phyloP scores from a whole-genome alignment of 2,797 vertebrate genomes.

The Eleutherodactylus coqui region DNA sequence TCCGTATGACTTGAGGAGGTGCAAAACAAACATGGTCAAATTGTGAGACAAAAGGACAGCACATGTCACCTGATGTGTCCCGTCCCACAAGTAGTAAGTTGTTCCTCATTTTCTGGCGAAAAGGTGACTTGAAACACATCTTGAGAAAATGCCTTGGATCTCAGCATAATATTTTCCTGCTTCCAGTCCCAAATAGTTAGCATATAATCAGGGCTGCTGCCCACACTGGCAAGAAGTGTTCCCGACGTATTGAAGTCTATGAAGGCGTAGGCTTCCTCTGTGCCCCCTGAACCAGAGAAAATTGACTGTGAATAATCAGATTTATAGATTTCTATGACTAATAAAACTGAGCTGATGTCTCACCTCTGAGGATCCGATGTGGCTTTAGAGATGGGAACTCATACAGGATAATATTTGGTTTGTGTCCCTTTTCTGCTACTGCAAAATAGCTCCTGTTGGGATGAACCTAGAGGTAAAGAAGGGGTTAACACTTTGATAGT shows the following conservation, averaged over 20 bases:
- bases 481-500: background rate
- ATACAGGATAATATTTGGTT: conserved; percentile 87
- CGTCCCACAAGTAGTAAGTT: conserved; percentile 86
- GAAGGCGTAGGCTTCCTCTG: conserved; percentile 79
- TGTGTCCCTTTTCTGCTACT: conserved; percentile 89
- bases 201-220: conserved; percentile 85
- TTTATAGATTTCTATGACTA: background rate
- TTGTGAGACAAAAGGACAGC: background rate
- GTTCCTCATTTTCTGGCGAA: conserved; percentile 84
- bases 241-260: conserved; percentile 86
- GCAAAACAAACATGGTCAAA: background rate
- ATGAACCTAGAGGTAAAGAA: conserved; percentile 79
- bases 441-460: conserved; percentile 82
- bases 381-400: conserved; percentile 84
- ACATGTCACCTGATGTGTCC: conserved; percentile 89
- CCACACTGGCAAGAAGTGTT: conserved; percentile 85
- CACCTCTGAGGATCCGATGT: conserved; percentile 87
- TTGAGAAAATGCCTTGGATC: conserved; percentile 88
- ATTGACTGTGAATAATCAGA: background rate
- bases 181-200: conserved; percentile 94
- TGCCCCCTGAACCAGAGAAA: conserved; percentile 79
- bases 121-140: conserved; percentile 90
- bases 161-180: conserved; percentile 83
- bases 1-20: background rate
- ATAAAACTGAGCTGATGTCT: background rate